A percentile compares a stretch with the other conserved stretches of the same genome.
Conservation (phyloP, 2,888 invertebrate species). For the Oeneis ivallda region DNA sequence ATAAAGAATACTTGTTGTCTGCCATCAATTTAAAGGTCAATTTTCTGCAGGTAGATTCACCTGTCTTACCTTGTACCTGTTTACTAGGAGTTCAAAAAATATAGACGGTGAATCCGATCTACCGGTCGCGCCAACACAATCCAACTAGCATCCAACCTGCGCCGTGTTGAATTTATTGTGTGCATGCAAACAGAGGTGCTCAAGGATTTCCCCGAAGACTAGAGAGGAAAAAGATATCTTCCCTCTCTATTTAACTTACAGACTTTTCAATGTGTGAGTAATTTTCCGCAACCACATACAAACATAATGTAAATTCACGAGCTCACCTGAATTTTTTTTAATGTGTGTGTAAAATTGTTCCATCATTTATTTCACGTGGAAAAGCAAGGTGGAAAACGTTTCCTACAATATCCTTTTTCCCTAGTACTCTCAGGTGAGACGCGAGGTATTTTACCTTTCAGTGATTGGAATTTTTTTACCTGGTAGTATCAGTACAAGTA, state of each 20-base stretch:
- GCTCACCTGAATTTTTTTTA: constrained; percentile 3
- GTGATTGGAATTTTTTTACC: constrained; percentile 24
- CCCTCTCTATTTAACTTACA: constrained; percentile 7
- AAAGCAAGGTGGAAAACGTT: constrained; percentile 50
- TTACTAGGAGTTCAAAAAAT: constrained; percentile 62
- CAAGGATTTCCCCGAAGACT: constrained; percentile 19
- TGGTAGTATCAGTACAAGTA: no score
- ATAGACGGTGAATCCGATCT: constrained; percentile 53
- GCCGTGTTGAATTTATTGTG: not conserved
- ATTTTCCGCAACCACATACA: constrained; percentile 13
- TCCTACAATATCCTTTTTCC: constrained; percentile 55
- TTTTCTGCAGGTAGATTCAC: constrained; percentile 45
- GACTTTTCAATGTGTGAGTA: constrained; percentile 44
- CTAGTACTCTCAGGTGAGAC: constrained; percentile 72
- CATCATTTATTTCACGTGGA: constrained; percentile 42
- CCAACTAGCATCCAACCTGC: constrained; percentile 34
- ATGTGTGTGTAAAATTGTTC: constrained; percentile 19
- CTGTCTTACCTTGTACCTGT: constrained; percentile 63
- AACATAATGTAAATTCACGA: not conserved
- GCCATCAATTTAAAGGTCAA: not conserved
- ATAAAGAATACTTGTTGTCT: not conserved
- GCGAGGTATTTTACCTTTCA: constrained; percentile 66
- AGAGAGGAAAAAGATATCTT: constrained; percentile 32
- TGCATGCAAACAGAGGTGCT: constrained; percentile 9
- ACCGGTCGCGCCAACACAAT: constrained; percentile 35